Percentiles rank a stretch among this genome's conserved stretches.
These are phyloP conservation scores for Opisthocomus hoazin DNA, from an alignment of 2,113 vertebrate species.

Conservation along the genomic window DNA sequence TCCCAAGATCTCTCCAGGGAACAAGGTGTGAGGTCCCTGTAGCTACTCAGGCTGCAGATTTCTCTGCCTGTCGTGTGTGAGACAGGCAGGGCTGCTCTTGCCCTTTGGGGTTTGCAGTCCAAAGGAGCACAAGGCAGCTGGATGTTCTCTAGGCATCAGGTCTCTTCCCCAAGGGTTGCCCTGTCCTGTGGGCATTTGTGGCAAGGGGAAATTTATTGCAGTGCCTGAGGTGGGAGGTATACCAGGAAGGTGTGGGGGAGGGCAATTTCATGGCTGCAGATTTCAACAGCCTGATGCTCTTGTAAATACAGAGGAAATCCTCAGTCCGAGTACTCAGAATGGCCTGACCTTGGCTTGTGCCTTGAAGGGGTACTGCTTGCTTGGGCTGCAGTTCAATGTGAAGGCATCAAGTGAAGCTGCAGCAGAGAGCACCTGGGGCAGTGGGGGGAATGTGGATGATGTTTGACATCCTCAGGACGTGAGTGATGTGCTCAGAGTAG, in stretches of 20 bases:
- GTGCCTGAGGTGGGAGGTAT: neutral
- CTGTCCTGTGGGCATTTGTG: neutral
- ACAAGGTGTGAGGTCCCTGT: neutral
- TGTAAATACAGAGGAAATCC: neutral
- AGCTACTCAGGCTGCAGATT: neutral
- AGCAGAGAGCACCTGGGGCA: neutral
- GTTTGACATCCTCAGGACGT: neutral
- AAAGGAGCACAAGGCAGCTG: neutral
- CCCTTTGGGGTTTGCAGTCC: neutral
- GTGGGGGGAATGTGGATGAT: neutral
- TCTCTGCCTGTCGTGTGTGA: neutral
- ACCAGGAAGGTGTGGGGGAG: neutral
- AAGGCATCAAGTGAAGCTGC: neutral
- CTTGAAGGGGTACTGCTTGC: neutral
- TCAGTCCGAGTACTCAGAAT: neutral
- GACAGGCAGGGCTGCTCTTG: neutral
- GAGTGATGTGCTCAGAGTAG: neutral
- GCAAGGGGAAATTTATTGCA: neutral
- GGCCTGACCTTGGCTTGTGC: neutral
- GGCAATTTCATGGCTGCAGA: neutral
- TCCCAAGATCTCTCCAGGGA: neutral
- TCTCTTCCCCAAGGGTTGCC: neutral
- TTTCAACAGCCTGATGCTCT: neutral
- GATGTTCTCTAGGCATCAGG: neutral
- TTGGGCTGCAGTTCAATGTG: neutral